Percentiles rank a stretch among this genome's conserved stretches.
Evolutionary conservation across 2,888 invertebrate genomes (phyloP).

Genomic region (Trachelus troglodyta): DNA sequence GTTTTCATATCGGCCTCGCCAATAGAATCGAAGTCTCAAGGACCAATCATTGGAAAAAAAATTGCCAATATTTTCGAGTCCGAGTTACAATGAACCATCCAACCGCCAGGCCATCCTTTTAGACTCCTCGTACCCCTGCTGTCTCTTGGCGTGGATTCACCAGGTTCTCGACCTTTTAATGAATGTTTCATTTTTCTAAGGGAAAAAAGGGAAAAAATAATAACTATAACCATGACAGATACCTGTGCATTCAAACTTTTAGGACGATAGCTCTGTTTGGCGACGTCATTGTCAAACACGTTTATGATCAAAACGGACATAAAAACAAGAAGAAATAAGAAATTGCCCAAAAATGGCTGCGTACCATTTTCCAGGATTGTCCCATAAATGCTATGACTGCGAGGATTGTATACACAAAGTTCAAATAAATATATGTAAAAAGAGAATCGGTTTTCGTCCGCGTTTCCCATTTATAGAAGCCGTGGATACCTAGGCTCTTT

Average conservation of each 20-base stretch:
- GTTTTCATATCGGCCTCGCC: conserved; percentile 30
- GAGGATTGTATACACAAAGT: neutral
- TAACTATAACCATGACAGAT: neutral
- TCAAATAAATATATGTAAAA: neutral
- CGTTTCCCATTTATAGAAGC: neutral
- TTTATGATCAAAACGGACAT: neutral
- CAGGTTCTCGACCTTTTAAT: neutral
- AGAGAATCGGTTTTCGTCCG: neutral
- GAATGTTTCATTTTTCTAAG: neutral
- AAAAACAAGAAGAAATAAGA: neutral
- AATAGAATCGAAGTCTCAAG: conserved; percentile 36
- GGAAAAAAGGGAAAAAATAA: neutral
- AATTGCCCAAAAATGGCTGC: too few relatives aligned
- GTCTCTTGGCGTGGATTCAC: neutral
- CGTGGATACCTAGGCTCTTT: neutral
- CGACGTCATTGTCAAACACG: neutral
- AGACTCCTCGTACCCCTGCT: neutral
- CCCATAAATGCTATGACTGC: neutral
- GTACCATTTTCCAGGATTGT: neutral
- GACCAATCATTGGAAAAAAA: conserved; percentile 37
- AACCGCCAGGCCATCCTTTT: neutral
- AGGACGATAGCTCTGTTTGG: neutral
- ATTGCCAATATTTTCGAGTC: conserved; percentile 37
- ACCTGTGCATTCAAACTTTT: neutral
- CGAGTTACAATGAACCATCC: conserved; percentile 5